A percentile compares a stretch with the other conserved stretches of the same genome.
phyloP scores from a whole-genome alignment of 2,113 vertebrate species.

The Sphyrna mokarran region DNA sequence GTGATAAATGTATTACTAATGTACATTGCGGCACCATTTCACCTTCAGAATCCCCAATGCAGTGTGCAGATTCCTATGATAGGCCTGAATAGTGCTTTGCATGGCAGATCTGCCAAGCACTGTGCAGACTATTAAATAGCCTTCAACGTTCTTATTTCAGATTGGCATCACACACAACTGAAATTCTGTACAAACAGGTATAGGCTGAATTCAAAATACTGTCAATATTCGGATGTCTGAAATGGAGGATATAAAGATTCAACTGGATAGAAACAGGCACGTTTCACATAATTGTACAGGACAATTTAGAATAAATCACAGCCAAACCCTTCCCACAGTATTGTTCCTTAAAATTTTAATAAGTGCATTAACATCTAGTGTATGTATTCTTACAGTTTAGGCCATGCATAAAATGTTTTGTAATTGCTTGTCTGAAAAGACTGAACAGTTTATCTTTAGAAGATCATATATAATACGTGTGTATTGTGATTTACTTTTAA shows the following conservation, averaged over 20 bases:
- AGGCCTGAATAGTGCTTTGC: not conserved
- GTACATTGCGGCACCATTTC: not conserved
- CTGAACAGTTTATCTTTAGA: not conserved
- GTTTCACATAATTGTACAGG: not conserved
- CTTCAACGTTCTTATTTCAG: not conserved
- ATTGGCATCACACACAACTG: not conserved
- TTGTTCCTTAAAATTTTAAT: conserved; percentile 5
- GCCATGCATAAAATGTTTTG: not conserved
- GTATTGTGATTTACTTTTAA: not conserved
- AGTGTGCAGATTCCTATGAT: not conserved
- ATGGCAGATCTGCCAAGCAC: not conserved
- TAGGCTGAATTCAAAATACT: not conserved
- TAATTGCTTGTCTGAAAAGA: not conserved
- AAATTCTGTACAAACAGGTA: not conserved
- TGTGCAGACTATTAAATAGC: not conserved
- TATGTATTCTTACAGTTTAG: not conserved
- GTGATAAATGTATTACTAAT: not conserved
- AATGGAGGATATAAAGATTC: not conserved
- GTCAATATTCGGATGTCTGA: not conserved
- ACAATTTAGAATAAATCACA: not conserved
- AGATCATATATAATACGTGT: not conserved
- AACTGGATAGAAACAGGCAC: not conserved
- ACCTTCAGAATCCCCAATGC: not conserved
- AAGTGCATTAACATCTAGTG: not conserved
- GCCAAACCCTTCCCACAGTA: not conserved